phyloP scores from a whole-genome alignment of 2,113 vertebrate species.

The Calypte anna region DNA sequence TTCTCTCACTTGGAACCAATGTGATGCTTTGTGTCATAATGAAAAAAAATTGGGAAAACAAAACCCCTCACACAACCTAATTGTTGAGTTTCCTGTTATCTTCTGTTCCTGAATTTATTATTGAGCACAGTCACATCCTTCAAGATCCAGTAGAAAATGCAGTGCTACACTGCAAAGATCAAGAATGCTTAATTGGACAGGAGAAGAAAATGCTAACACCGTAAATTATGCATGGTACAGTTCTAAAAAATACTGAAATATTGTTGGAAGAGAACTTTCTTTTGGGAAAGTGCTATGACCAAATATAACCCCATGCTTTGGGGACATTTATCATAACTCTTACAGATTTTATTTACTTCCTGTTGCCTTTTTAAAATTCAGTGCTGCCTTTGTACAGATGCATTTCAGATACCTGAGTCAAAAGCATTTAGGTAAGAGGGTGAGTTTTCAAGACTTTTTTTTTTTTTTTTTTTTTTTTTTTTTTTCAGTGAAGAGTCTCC shows the following conservation, averaged over 20 bases:
- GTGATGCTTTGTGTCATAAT: background rate
- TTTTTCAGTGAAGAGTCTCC: background rate
- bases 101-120: background rate
- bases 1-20: background rate
- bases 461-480: background rate
- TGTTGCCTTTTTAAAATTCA: background rate
- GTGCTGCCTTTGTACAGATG: background rate
- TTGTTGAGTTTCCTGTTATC: background rate
- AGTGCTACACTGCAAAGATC: background rate
- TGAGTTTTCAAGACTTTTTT: background rate
- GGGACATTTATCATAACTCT: background rate
- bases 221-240: slow-evolving; percentile 13
- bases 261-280: background rate
- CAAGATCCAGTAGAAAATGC: slow-evolving; percentile 4
- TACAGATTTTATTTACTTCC: background rate
- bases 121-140: background rate
- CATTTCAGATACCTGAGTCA: background rate
- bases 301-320: background rate
- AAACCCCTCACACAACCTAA: background rate
- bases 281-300: background rate
- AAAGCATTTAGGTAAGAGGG: background rate
- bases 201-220: background rate
- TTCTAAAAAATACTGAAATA: background rate
- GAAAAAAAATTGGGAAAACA: background rate
- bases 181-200: slow-evolving; percentile 39